Conservation (phyloP, 2,113 vertebrate genomes). For the Oplegnathus fasciatus region DNA sequence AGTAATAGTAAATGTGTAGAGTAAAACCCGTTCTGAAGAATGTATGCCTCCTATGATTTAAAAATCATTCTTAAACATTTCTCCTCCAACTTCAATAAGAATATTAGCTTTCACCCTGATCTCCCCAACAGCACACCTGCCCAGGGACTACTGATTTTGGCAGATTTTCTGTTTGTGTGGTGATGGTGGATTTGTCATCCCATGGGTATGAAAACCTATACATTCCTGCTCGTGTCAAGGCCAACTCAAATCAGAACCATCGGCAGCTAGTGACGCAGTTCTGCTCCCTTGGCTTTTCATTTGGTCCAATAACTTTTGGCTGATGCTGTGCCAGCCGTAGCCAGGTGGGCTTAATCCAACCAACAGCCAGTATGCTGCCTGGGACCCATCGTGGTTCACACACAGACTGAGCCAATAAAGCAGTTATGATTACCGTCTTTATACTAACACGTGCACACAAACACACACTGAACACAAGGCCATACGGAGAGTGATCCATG, state of each 20-base stretch:
- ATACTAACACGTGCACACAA: slow-evolving; percentile 47
- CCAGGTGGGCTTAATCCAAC: slow-evolving; percentile 76
- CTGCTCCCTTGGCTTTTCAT: slow-evolving; percentile 57
- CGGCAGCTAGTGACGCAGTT: slow-evolving; percentile 53
- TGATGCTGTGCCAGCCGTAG: slow-evolving; percentile 35
- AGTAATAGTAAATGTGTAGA: not conserved
- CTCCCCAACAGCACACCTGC: not conserved
- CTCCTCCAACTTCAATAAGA: not conserved
- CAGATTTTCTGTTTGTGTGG: slow-evolving; percentile 5
- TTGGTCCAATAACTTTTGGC: slow-evolving; percentile 64
- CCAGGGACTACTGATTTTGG: not conserved
- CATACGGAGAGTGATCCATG: slow-evolving; percentile 55
- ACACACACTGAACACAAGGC: slow-evolving; percentile 43
- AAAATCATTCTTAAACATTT: not conserved
- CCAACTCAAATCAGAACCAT: slow-evolving; percentile 23
- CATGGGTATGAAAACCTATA: slow-evolving; percentile 3
- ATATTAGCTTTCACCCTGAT: not conserved
- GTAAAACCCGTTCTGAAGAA: not conserved
- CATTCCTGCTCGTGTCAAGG: not conserved
- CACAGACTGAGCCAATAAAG: slow-evolving; percentile 60
- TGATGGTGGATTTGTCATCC: not conserved
- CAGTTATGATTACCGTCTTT: slow-evolving; percentile 48
- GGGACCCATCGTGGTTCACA: slow-evolving; percentile 50
- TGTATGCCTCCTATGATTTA: not conserved
- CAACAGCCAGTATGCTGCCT: slow-evolving; percentile 57